Conservation (phyloP, 2,888 invertebrate species). For the Lucinisca nassula region DNA sequence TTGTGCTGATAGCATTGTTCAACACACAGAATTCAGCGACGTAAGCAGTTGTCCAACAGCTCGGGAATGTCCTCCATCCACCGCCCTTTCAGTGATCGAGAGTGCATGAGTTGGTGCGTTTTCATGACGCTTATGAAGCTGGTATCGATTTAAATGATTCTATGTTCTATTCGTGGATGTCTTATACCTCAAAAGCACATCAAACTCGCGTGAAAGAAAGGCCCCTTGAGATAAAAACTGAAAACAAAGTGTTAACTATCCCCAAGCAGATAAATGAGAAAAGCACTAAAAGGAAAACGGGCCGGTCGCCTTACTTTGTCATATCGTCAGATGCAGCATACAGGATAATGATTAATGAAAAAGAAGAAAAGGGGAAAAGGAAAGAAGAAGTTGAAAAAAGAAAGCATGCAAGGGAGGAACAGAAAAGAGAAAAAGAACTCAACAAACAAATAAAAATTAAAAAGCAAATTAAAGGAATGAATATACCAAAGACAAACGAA, state of each 20-base stretch:
- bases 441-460: neutral
- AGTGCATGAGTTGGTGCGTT: neutral
- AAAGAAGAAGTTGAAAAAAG: neutral
- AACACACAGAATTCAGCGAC: neutral
- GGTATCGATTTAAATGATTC: neutral
- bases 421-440: neutral
- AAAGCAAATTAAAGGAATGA: neutral
- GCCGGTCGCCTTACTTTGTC: neutral
- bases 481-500: neutral
- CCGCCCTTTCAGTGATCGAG: constrained; percentile 1
- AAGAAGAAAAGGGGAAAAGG: neutral
- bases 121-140: neutral
- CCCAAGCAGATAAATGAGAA: neutral
- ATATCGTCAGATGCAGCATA: neutral
- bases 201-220: neutral
- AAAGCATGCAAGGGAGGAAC: neutral
- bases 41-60: neutral
- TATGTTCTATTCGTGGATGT: neutral
- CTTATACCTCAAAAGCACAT: neutral
- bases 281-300: neutral
- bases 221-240: neutral
- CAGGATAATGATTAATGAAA: neutral
- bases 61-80: neutral
- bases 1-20: neutral
- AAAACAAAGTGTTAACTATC: neutral